These are phyloP conservation scores for Neosilurus mollespiculum DNA, from an alignment of 2,797 vertebrate genomes.

Conservation along the genomic window DNA sequence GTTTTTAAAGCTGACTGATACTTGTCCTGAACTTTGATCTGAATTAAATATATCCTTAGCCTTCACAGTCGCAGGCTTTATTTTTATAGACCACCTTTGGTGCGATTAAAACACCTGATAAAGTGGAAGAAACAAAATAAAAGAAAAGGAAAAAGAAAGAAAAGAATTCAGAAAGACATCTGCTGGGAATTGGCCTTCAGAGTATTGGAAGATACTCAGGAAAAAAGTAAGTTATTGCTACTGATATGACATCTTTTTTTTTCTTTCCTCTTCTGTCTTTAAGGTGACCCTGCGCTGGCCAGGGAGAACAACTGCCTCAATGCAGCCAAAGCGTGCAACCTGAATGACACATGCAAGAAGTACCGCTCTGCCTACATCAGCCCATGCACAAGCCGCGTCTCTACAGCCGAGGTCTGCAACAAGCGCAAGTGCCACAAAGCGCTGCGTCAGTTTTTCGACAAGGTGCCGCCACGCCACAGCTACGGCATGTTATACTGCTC, in stretches of 20 bases:
- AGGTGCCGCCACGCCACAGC: slow-evolving; percentile 93
- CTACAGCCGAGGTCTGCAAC: slow-evolving; percentile 91
- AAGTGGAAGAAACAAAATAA: not conserved
- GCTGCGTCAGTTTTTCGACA: slow-evolving; percentile 96
- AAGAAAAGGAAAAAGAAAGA: not conserved
- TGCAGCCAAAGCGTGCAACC: slow-evolving; percentile 95
- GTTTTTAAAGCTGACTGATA: not conserved
- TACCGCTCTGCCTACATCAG: slow-evolving; percentile 95
- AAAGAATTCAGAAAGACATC: not conserved
- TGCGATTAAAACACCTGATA: not conserved
- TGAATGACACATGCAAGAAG: slow-evolving; percentile 96
- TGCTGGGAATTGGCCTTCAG: not conserved
- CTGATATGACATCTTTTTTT: not conserved
- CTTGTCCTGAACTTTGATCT: not conserved
- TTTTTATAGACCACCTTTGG: not conserved
- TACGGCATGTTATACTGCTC: slow-evolving; percentile 98
- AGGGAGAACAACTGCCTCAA: slow-evolving; percentile 96
- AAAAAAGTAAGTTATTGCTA: not conserved
- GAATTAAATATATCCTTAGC: not conserved
- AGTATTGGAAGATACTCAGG: not conserved
- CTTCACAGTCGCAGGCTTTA: not conserved
- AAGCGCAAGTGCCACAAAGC: slow-evolving; percentile 97
- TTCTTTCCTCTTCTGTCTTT: slow-evolving; percentile 25
- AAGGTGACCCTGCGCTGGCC: slow-evolving; percentile 84
- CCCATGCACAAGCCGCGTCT: slow-evolving; percentile 91